Conservation (phyloP, 2,888 invertebrate species). For the Ornithoptera priamus region DNA sequence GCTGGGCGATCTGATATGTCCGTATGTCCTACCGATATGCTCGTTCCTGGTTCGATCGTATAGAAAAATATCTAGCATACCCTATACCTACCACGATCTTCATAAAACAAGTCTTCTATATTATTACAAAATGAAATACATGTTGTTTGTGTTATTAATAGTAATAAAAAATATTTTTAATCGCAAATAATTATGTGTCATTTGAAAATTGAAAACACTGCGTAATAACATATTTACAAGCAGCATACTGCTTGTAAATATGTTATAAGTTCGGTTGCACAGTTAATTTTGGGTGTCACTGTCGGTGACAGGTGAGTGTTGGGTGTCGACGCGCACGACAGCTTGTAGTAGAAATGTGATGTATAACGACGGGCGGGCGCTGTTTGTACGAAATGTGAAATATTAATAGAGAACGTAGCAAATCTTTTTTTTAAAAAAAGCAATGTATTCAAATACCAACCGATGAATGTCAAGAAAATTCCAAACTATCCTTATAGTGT, state of each 20-base stretch:
- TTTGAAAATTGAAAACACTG: no score
- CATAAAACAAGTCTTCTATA: no score
- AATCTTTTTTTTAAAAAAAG: background rate
- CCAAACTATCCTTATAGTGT: background rate
- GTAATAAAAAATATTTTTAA: no score
- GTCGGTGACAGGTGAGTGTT: background rate
- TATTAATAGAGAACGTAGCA: background rate
- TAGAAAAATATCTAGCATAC: no score
- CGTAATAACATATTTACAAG: no score
- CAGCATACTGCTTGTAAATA: background rate
- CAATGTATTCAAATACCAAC: background rate
- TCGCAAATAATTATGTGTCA: no score
- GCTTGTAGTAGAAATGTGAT: constrained; percentile 2
- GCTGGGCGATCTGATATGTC: no score
- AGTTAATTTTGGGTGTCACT: constrained; percentile 13
- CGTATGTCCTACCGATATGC: no score
- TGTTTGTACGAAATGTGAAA: constrained; percentile 2
- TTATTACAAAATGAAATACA: no score
- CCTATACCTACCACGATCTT: no score
- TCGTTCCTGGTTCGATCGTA: no score
- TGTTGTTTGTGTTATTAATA: no score
- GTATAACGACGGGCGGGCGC: background rate
- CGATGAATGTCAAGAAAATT: background rate
- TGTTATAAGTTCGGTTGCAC: background rate
- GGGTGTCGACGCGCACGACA: constrained; percentile 1